phyloP scores from a whole-genome alignment of 2,888 invertebrate species.

The Aporophyla nigra region DNA sequence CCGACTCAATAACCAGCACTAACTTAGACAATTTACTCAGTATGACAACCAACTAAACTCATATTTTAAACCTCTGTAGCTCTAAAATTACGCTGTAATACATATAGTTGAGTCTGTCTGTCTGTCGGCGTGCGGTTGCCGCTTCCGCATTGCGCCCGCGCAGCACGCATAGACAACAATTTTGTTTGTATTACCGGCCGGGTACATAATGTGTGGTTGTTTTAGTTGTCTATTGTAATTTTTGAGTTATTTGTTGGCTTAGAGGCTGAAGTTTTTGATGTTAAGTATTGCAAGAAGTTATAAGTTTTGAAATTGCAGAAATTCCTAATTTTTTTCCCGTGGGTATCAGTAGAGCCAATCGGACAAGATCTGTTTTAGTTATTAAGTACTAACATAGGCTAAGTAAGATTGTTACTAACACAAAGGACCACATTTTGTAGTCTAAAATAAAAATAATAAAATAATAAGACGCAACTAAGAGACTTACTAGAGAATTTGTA shows the following conservation, averaged over 20 bases:
- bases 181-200: conserved; percentile 70
- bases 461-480: too few relatives aligned
- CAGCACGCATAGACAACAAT: conserved; percentile 70
- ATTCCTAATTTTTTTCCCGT: too few relatives aligned
- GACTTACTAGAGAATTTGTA: too few relatives aligned
- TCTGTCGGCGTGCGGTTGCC: conserved; percentile 68
- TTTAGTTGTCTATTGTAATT: conserved; percentile 61
- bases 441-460: too few relatives aligned
- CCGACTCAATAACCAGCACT: conserved; percentile 10
- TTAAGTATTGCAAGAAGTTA: not conserved
- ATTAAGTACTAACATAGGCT: too few relatives aligned
- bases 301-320: not conserved
- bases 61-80: conserved; percentile 40
- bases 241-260: conserved; percentile 49
- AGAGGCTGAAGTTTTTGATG: not conserved
- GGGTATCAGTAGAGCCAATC: too few relatives aligned
- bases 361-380: too few relatives aligned
- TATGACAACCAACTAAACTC: conserved; percentile 38
- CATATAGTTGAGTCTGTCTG: conserved; percentile 60
- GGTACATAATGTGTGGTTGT: conserved; percentile 63
- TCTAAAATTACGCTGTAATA: conserved; percentile 56
- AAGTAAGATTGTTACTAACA: too few relatives aligned
- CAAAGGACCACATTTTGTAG: too few relatives aligned
- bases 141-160: conserved; percentile 81
- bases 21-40: conserved; percentile 32